Conservation (phyloP, 1,140 invertebrate species). For the Trialeurodes vaporariorum region DNA sequence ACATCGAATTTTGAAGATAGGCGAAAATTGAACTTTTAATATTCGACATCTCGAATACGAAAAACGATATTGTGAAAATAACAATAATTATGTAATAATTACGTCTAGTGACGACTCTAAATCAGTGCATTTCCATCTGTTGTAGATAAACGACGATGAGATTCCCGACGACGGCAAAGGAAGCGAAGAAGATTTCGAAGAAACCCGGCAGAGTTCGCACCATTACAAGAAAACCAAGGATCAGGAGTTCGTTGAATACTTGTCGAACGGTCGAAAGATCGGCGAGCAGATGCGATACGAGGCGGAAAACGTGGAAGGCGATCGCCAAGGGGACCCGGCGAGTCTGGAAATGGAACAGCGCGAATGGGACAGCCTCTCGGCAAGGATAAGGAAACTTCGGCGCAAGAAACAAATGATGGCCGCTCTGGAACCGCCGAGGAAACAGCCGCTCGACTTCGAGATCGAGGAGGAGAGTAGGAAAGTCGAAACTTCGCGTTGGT, state of each 20-base stretch:
- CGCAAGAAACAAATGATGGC: slow-evolving; percentile 21
- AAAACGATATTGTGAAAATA: too few species aligned
- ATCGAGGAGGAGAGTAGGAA: slow-evolving; percentile 78
- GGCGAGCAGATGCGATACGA: slow-evolving; percentile 62
- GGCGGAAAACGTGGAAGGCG: slow-evolving; percentile 60
- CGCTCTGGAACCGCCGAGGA: slow-evolving; percentile 51
- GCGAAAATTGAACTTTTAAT: too few species aligned
- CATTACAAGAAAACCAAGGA: slow-evolving; percentile 41
- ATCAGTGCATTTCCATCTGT: background rate
- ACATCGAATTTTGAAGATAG: too few species aligned
- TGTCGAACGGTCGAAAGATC: slow-evolving; percentile 57
- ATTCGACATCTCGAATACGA: too few species aligned
- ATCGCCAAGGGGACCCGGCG: slow-evolving; percentile 43
- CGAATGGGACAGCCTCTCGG: slow-evolving; percentile 62
- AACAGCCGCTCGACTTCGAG: slow-evolving; percentile 65
- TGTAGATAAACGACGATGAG: slow-evolving; percentile 58
- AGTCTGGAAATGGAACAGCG: slow-evolving; percentile 45
- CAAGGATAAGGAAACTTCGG: slow-evolving; percentile 51
- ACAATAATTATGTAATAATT: too few species aligned
- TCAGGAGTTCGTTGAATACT: slow-evolving; percentile 61
- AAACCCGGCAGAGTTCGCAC: slow-evolving; percentile 43
- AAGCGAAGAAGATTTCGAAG: slow-evolving; percentile 33
- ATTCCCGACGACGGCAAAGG: slow-evolving; percentile 45
- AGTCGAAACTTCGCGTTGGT: slow-evolving; percentile 75
- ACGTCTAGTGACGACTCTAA: background rate